These are phyloP conservation scores for Hemibagrus guttatus DNA, from an alignment of 2,797 vertebrate genomes.

Conservation along the genomic window DNA sequence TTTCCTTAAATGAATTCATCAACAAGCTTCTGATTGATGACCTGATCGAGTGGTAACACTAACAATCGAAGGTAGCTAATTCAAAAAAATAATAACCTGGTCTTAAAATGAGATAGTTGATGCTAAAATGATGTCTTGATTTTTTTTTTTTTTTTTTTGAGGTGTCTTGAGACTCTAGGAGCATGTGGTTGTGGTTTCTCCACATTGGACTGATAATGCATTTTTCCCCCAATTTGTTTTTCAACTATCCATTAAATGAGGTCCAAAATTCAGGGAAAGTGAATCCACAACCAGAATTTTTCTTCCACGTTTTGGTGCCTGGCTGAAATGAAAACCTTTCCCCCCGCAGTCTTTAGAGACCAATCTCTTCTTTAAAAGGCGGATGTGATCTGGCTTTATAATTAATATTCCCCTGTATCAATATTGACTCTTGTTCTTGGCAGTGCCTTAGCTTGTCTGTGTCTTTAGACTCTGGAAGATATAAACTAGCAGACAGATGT, in stretches of 20 bases:
- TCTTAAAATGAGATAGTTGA: neutral
- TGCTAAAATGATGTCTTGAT: neutral
- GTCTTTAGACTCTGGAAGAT: neutral
- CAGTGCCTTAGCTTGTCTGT: neutral
- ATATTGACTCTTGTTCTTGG: slow-evolving; percentile 11
- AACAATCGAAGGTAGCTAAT: neutral
- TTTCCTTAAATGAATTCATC: no score
- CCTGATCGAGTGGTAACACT: neutral
- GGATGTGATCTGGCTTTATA: neutral
- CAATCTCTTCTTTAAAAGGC: neutral
- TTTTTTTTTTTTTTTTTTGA: neutral
- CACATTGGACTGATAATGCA: no score
- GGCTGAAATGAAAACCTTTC: neutral
- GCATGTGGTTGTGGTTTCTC: neutral
- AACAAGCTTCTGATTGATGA: neutral
- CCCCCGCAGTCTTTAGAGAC: neutral
- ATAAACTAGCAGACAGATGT: neutral
- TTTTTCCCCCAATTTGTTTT: neutral
- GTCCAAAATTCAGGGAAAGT: neutral
- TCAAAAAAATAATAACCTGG: neutral
- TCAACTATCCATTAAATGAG: neutral
- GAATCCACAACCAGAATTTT: neutral
- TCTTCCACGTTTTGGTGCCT: neutral
- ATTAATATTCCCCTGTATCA: neutral
- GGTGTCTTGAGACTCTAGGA: neutral